These are phyloP conservation scores for rabbit (Oryctolagus cuniculus) DNA, from an alignment of 2,113 vertebrate species.

Conservation along the genomic window mOryCun1.1 NC_091441.1:109018501-109019000, in stretches of 20 bases:
- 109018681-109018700: background rate
- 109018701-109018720: background rate
- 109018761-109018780: background rate
- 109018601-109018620: background rate
- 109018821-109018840: background rate
- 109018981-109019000: background rate
- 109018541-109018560: background rate
- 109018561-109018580: background rate
- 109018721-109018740: background rate
- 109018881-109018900: background rate
- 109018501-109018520: background rate
- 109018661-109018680: background rate
- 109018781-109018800: background rate
- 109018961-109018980: background rate
- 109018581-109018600: background rate
- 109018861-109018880: background rate
- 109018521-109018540: background rate
- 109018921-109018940: background rate
- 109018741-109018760: background rate
- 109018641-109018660: background rate
- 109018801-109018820: background rate
- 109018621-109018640: background rate
- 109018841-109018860: background rate
- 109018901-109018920: background rate
- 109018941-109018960: background rate